A percentile compares a stretch with the other conserved stretches of the same genome.
Evolutionary conservation across 2,797 vertebrate species (phyloP).

Genomic region (Cyprinodon diabolis): DNA sequence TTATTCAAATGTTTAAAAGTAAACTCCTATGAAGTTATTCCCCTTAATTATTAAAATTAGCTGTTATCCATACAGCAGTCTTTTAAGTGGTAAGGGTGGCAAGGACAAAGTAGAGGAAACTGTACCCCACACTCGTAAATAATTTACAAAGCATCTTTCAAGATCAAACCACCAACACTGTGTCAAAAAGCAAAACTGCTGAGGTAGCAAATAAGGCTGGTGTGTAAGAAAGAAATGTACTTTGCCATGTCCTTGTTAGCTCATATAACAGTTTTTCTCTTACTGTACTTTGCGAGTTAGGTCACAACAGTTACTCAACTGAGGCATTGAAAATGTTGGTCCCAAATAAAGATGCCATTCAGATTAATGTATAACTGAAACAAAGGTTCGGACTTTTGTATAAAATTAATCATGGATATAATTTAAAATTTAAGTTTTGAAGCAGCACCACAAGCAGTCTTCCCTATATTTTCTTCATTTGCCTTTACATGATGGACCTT

Average conservation of each 20-base stretch:
- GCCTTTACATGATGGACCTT: not conserved
- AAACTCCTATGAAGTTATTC: not conserved
- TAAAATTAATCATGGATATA: constrained; percentile 15
- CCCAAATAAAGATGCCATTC: constrained; percentile 26
- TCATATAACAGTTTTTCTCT: not conserved
- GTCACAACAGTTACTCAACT: constrained; percentile 13
- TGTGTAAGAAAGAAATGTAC: not conserved
- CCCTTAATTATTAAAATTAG: not conserved
- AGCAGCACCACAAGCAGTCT: not conserved
- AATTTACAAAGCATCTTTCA: not conserved
- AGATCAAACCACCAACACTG: not conserved
- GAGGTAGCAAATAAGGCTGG: not conserved
- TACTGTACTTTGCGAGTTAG: not conserved
- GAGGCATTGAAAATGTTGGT: constrained; percentile 7
- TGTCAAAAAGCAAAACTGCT: not conserved
- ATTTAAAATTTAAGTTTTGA: not conserved
- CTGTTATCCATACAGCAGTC: not conserved
- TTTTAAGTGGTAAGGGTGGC: not conserved
- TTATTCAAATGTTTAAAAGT: no score
- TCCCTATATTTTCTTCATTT: not conserved
- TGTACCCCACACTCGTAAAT: no score
- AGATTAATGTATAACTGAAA: constrained; percentile 24
- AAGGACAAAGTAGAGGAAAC: no score
- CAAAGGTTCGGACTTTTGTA: constrained; percentile 7
- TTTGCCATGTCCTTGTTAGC: not conserved